Evolutionary conservation across 92 coral and sea anemone genomes (phyloP).

Genomic region (Zoanthus solanderi): DNA sequence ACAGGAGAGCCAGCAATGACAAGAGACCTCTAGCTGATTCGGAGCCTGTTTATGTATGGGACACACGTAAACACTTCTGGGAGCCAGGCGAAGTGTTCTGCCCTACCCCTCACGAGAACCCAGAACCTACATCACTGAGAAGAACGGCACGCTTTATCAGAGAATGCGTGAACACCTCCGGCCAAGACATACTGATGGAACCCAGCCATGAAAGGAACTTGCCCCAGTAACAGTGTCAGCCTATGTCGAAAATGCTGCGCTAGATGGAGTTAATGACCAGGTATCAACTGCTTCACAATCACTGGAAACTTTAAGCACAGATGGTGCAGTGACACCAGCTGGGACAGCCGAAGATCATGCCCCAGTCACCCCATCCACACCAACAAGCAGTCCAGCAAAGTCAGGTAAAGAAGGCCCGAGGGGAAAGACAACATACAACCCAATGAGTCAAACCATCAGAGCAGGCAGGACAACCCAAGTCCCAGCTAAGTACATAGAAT

Average conservation of each 20-base stretch:
- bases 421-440: background rate
- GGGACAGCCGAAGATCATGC: background rate
- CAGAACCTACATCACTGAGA: slow-evolving; percentile 56
- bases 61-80: background rate
- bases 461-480: background rate
- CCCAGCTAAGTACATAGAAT: background rate
- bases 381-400: background rate
- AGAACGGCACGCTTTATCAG: slow-evolving; percentile 19
- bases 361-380: background rate
- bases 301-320: background rate
- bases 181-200: slow-evolving; percentile 13
- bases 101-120: slow-evolving; percentile 62
- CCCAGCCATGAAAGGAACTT: background rate
- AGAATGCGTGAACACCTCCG: slow-evolving; percentile 61
- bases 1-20: slow-evolving; percentile 46
- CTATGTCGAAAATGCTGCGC: background rate
- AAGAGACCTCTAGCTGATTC: slow-evolving; percentile 16
- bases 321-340: too few relatives aligned
- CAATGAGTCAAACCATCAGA: background rate
- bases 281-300: background rate
- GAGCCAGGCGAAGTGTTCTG: slow-evolving; percentile 24
- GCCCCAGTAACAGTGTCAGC: background rate
- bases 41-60: background rate
- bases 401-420: background rate
- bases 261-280: background rate